phyloP scores from a whole-genome alignment of 2,888 invertebrate genomes.

The Carcina quercana region DNA sequence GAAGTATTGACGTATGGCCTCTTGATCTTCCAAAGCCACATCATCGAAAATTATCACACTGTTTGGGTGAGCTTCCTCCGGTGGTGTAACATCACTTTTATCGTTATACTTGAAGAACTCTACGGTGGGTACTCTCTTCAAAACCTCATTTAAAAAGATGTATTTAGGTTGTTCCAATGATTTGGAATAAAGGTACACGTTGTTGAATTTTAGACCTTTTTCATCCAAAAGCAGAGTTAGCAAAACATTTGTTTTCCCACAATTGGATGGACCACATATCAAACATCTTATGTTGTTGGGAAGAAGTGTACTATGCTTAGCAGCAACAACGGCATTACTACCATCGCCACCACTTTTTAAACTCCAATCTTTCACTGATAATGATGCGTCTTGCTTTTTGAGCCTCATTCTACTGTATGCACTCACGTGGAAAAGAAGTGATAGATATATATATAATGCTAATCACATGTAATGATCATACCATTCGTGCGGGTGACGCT shows the following conservation, averaged over 20 bases:
- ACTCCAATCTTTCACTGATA: too few species aligned
- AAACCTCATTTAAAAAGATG: neutral
- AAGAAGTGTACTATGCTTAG: neutral
- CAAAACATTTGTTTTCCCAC: constrained; percentile 22
- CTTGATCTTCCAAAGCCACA: constrained; percentile 15
- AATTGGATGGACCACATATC: constrained; percentile 17
- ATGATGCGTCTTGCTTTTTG: too few species aligned
- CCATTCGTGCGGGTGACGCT: too few species aligned
- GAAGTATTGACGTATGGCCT: constrained; percentile 6
- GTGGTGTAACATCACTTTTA: neutral
- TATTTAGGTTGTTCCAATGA: neutral
- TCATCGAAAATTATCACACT: constrained; percentile 18
- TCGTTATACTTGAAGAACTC: neutral
- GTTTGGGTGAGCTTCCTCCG: constrained; percentile 13
- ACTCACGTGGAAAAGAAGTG: too few species aligned
- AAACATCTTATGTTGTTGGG: constrained; percentile 12
- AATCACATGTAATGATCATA: too few species aligned
- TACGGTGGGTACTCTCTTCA: neutral
- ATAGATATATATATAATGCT: too few species aligned
- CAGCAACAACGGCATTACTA: too few species aligned
- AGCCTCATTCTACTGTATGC: too few species aligned
- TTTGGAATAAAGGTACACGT: neutral
- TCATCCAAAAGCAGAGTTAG: constrained; percentile 2
- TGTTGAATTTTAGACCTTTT: neutral
- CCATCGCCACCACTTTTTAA: too few species aligned